Evolutionary conservation across 2,888 invertebrate genomes (phyloP).

Genomic region (Acrocyrtus sp.): DNA sequence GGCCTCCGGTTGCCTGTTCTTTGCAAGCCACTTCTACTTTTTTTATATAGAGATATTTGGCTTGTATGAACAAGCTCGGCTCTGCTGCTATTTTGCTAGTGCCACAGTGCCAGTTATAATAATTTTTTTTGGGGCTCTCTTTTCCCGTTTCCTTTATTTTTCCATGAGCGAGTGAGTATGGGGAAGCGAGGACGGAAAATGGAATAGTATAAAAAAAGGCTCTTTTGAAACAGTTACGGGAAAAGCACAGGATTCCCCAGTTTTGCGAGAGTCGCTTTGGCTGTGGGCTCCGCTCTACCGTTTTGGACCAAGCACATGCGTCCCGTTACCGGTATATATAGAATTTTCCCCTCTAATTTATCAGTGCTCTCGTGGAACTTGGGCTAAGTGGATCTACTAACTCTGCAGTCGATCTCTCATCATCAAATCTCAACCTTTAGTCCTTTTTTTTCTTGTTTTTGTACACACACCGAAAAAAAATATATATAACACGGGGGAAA

Average conservation of each 20-base stretch:
- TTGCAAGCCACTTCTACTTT: background rate
- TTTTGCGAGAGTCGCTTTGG: background rate
- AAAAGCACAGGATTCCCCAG: background rate
- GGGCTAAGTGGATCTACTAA: slow-evolving; percentile 54
- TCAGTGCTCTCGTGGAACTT: slow-evolving; percentile 59
- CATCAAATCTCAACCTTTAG: slow-evolving; percentile 33
- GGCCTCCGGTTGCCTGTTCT: background rate
- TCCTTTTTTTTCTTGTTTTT: no score
- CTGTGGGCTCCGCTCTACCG: background rate
- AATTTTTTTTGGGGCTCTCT: no score
- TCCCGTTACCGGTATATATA: slow-evolving; percentile 56
- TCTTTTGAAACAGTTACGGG: no score
- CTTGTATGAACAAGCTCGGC: background rate
- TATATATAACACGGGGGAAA: no score
- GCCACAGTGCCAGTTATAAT: no score
- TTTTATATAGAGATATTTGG: background rate
- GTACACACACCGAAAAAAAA: no score
- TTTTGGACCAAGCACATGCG: slow-evolving; percentile 44
- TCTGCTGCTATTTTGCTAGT: no score
- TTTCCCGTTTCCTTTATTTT: background rate
- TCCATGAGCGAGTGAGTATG: background rate
- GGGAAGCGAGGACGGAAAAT: background rate
- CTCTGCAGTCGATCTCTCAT: slow-evolving; percentile 26
- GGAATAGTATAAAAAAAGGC: background rate
- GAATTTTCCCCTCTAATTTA: slow-evolving; percentile 57